Evolutionary conservation across 2,888 invertebrate genomes (phyloP).

Genomic region (Uloborus plumipes): DNA sequence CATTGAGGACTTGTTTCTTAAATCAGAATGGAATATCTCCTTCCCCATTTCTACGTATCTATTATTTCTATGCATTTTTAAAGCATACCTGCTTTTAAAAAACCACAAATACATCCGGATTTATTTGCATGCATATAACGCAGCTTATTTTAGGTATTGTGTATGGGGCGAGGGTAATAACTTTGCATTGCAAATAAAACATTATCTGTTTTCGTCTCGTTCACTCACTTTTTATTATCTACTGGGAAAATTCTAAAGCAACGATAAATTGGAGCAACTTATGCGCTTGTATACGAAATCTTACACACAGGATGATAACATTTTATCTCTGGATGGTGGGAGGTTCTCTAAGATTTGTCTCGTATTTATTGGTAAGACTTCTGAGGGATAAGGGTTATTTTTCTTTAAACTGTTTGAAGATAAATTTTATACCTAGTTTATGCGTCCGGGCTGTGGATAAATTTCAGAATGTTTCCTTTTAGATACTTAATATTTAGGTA

Average conservation of each 20-base stretch:
- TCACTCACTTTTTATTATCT: conserved; percentile 17
- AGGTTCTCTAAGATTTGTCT: too few relatives aligned
- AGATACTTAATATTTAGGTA: too few relatives aligned
- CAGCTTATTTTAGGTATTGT: conserved; percentile 42
- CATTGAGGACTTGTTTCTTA: conserved; percentile 20
- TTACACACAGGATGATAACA: conserved; percentile 9
- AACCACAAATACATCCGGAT: conserved; percentile 30
- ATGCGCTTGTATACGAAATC: conserved; percentile 28
- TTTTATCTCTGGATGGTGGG: too few relatives aligned
- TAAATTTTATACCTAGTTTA: too few relatives aligned
- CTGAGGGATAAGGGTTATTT: too few relatives aligned
- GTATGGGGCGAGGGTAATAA: conserved; percentile 37
- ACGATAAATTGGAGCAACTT: conserved; percentile 42
- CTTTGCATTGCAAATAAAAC: conserved; percentile 55
- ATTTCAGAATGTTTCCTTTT: too few relatives aligned
- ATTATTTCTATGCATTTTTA: conserved; percentile 1
- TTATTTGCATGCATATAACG: conserved; percentile 37
- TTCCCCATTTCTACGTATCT: conserved; percentile 3
- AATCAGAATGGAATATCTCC: conserved; percentile 43
- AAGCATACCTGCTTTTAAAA: conserved; percentile 12
- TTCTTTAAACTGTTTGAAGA: too few relatives aligned
- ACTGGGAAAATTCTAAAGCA: conserved; percentile 14
- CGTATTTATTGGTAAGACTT: too few relatives aligned
- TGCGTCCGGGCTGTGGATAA: too few relatives aligned
- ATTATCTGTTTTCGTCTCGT: conserved; percentile 17